phyloP scores from a whole-genome alignment of 1,140 invertebrate species.

The Anastrepha ludens region DNA sequence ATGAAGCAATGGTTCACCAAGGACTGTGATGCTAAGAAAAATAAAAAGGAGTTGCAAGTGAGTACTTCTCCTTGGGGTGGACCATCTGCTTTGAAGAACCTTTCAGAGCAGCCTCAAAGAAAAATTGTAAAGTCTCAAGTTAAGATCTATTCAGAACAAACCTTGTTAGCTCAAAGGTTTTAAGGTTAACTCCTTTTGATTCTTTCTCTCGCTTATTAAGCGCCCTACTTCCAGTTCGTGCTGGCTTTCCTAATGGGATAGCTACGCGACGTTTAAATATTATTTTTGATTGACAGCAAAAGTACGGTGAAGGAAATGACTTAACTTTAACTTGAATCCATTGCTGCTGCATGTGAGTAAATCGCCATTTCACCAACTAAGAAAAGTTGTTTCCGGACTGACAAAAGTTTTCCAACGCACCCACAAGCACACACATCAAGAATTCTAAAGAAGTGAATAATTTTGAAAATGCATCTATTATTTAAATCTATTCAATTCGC shows the following conservation, averaged over 20 bases:
- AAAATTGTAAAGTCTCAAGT: too few relatives aligned
- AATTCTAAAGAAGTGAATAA: conserved; percentile 38
- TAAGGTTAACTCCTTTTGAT: too few relatives aligned
- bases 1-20: too few relatives aligned
- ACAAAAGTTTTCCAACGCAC: conserved; percentile 34
- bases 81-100: too few relatives aligned
- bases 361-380: background rate
- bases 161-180: too few relatives aligned
- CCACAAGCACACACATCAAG: background rate
- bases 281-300: conserved; percentile 35
- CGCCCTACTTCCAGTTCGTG: too few relatives aligned
- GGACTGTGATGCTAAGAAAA: too few relatives aligned
- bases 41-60: too few relatives aligned
- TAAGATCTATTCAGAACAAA: too few relatives aligned
- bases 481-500: conserved; percentile 50
- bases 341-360: background rate
- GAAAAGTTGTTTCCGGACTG: conserved; percentile 31
- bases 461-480: conserved; percentile 37
- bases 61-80: too few relatives aligned
- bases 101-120: too few relatives aligned
- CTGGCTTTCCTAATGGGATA: background rate
- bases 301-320: background rate
- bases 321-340: conserved; percentile 37
- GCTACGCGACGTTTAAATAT: background rate
- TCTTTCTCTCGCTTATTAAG: too few relatives aligned